These are phyloP conservation scores for Dipodomys ordii DNA, from an alignment of 2,113 vertebrate species.

Conservation along the genomic window DNA sequence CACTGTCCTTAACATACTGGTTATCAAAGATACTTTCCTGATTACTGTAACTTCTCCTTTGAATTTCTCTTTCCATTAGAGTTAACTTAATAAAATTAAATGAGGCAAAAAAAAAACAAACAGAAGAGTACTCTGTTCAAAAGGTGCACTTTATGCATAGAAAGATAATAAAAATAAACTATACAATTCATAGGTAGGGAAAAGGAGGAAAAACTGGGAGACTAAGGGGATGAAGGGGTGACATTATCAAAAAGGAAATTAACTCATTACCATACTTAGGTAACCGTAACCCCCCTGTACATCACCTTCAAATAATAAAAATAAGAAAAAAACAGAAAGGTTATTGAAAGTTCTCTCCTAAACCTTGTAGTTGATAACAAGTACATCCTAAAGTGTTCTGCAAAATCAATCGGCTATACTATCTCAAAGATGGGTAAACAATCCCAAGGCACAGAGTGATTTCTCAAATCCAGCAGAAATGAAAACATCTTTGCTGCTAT, in stretches of 20 bases:
- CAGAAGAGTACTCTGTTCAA: not conserved
- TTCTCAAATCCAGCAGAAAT: constrained; percentile 48
- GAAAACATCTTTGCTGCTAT: not conserved
- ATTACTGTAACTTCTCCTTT: constrained; percentile 25
- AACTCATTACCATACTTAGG: no score
- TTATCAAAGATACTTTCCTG: not conserved
- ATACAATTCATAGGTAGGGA: no score
- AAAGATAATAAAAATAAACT: no score
- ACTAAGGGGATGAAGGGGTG: no score
- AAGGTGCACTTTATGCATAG: not conserved
- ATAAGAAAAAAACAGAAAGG: constrained; percentile 1
- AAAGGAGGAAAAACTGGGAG: no score
- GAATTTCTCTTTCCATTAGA: not conserved
- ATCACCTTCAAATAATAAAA: no score
- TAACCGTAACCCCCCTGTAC: no score
- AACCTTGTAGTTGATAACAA: constrained; percentile 24
- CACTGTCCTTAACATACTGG: constrained; percentile 18
- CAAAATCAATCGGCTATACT: not conserved
- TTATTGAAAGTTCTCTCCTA: not conserved
- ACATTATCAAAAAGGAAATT: no score
- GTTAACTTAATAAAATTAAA: constrained; percentile 11
- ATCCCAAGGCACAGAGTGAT: constrained; percentile 20
- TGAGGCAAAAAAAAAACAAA: not conserved
- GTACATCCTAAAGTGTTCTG: not conserved
- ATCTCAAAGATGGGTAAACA: not conserved